Evolutionary conservation across 2,888 invertebrate species (phyloP), one percentile per base, ranked within the genome.

Genomic region (Caprella mutica): DNA sequence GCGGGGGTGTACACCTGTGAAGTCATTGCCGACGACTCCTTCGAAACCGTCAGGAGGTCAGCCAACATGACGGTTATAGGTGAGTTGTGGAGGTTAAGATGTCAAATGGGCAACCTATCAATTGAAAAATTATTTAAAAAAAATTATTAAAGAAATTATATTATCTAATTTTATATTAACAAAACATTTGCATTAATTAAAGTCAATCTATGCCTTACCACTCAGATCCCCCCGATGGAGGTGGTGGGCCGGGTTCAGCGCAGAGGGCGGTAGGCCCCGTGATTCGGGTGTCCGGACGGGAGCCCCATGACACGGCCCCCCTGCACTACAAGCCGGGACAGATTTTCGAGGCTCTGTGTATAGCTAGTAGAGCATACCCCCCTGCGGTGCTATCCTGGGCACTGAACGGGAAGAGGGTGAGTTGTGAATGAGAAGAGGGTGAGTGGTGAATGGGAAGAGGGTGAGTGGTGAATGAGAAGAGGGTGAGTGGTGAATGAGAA

Each of bases 21-120:
- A 27, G 54, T 61, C n/a, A 61, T 61, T 14, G 54, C 55, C n/a
- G 61, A 61, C 30, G 61, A 58, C n/a, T 58, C 58, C 44, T 61
- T 61, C 30, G 61, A 61, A 39, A 61, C 61, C 8, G 51, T 61
- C 52, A 53, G 55, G 38, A 35, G 55, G 23, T 44, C 58, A 1
- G 55, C 46, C 44, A 58, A 58, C 42, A 61, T 61, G 61, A 58
- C 58, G 4, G 61, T 61, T 21, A 61, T 61, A 17, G 61, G 61
- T 61, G 42, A 52, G 59, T 23, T n/a, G 24, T 46, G 14, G 9
- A n/a, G n/a, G n/a, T n/a, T n/a, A n/a, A n/a, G n/a, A n/a, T n/a
- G n/a, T n/a, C n/a, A n/a, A n/a, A n/a, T n/a, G n/a, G n/a, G n/a
- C n/a, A n/a, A n/a, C n/a, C n/a, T n/a, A n/a, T n/a, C n/a, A n/a